phyloP scores from a whole-genome alignment of 2,888 invertebrate genomes.

The Drosophila sordidula region DNA sequence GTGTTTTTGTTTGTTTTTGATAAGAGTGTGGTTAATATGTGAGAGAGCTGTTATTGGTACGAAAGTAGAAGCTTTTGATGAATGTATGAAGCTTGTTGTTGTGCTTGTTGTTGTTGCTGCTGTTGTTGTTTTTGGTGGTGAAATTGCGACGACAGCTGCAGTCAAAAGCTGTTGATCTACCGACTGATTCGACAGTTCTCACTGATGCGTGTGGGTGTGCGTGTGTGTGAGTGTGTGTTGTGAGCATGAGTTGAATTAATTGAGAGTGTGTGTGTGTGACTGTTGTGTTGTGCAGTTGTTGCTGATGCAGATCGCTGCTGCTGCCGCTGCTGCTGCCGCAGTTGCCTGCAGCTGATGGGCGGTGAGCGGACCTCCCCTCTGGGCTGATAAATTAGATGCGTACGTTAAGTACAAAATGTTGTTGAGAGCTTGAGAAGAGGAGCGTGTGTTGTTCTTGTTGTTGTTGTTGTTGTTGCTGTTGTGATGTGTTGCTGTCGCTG shows the following conservation, averaged over 20 bases:
- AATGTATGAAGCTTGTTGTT: slow-evolving; percentile 46
- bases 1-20: slow-evolving; percentile 46
- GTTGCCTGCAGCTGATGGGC: slow-evolving; percentile 23
- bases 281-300: slow-evolving; percentile 25
- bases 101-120: slow-evolving; percentile 20
- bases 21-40: slow-evolving; percentile 36
- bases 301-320: slow-evolving; percentile 15
- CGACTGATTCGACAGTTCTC: slow-evolving; percentile 13
- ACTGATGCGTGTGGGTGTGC: slow-evolving; percentile 7
- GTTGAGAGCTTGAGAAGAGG: slow-evolving; percentile 22
- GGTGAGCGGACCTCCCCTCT: slow-evolving; percentile 13
- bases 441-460: slow-evolving; percentile 31
- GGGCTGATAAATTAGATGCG: slow-evolving; percentile 17
- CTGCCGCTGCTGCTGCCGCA: slow-evolving; percentile 24
- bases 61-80: slow-evolving; percentile 51
- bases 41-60: slow-evolving; percentile 45
- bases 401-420: slow-evolving; percentile 25
- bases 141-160: slow-evolving; percentile 43
- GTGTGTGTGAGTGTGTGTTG: slow-evolving; percentile 10
- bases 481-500: slow-evolving; percentile 38
- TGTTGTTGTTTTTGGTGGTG: slow-evolving; percentile 33
- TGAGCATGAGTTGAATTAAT: slow-evolving; percentile 26
- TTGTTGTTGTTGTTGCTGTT: slow-evolving; percentile 20
- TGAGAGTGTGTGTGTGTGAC: slow-evolving; percentile 5
- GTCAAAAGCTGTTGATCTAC: slow-evolving; percentile 23